These are phyloP conservation scores for Plagiodera versicolora DNA, from an alignment of 2,888 invertebrate species.

Conservation along the genomic window DNA sequence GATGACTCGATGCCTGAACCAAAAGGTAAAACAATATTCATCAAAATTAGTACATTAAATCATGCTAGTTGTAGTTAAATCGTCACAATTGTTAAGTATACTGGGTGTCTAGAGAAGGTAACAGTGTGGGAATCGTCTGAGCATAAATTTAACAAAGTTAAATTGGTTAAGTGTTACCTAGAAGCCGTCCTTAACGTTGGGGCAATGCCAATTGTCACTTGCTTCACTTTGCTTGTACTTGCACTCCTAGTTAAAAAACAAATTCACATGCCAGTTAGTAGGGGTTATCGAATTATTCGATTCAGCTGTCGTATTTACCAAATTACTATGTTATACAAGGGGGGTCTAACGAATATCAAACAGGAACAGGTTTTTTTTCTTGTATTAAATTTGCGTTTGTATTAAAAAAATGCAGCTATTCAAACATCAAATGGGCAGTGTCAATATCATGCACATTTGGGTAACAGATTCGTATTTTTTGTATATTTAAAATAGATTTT, in stretches of 20 bases:
- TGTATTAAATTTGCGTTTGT: too few species aligned
- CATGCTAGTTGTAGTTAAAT: too few species aligned
- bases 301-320: background rate
- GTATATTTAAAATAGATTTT: too few species aligned
- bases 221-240: constrained; percentile 52
- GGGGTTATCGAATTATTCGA: constrained; percentile 18
- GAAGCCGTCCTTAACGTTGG: constrained; percentile 54
- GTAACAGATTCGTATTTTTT: too few species aligned
- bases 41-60: too few species aligned
- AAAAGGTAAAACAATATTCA: too few species aligned
- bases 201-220: constrained; percentile 53
- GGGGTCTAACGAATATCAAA: too few species aligned
- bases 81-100: background rate
- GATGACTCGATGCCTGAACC: too few species aligned
- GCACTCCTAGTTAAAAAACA: constrained; percentile 51
- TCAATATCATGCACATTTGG: too few species aligned
- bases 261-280: constrained; percentile 48
- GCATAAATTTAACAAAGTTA: constrained; percentile 1
- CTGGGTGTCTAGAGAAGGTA: background rate
- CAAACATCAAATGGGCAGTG: too few species aligned
- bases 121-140: background rate
- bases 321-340: background rate
- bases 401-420: too few species aligned
- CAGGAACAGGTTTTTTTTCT: too few species aligned
- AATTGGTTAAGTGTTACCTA: constrained; percentile 48